phyloP scores from a whole-genome alignment of 2,888 invertebrate species.

The Myathropa florea region DNA sequence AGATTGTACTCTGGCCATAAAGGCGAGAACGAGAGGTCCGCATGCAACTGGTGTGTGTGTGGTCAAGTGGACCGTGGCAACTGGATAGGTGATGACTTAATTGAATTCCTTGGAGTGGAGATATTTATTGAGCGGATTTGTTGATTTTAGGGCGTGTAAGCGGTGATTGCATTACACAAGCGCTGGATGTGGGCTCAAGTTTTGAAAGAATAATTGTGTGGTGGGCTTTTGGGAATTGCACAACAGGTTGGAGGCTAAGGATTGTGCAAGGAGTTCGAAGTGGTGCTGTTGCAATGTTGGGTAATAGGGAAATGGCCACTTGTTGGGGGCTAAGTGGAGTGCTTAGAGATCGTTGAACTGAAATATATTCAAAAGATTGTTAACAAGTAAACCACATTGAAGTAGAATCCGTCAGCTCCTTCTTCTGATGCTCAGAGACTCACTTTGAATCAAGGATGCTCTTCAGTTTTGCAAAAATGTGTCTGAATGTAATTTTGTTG shows the following conservation, averaged over 20 bases:
- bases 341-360: no score
- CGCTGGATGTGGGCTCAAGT: conserved; percentile 32
- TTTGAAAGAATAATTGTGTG: background rate
- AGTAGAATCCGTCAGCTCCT: no score
- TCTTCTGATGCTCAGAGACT: no score
- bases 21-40: background rate
- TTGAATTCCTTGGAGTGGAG: conserved; percentile 58
- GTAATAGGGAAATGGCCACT: background rate
- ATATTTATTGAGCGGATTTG: conserved; percentile 60
- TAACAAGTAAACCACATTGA: no score
- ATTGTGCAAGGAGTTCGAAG: no score
- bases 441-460: no score
- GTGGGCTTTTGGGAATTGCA: conserved; percentile 11
- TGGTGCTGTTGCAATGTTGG: background rate
- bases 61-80: conserved; percentile 53
- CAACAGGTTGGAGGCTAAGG: conserved; percentile 8
- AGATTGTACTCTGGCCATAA: conserved; percentile 34
- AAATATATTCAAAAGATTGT: no score
- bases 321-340: background rate
- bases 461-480: no score
- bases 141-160: conserved; percentile 65
- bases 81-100: conserved; percentile 67
- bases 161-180: conserved; percentile 39
- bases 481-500: no score
- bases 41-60: conserved; percentile 13